Evolutionary conservation across 1,140 invertebrate genomes (phyloP).

Genomic region (Pissodes strobi): DNA sequence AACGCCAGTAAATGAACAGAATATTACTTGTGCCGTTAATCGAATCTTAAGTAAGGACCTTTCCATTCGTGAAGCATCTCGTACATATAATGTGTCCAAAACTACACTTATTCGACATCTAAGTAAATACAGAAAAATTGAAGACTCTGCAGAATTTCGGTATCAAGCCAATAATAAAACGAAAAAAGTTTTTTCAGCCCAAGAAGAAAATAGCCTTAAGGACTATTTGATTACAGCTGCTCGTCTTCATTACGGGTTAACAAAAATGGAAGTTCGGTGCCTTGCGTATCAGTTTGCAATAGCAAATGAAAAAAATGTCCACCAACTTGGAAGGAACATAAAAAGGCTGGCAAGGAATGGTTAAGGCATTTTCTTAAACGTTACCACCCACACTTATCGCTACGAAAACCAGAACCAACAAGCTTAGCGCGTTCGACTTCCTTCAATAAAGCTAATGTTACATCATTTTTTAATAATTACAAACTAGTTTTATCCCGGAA

Average conservation of each 20-base stretch:
- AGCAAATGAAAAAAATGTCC: constrained; percentile 8
- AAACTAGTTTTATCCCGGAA: constrained; percentile 33
- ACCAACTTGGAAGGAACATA: constrained; percentile 16
- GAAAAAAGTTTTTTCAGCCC: no score
- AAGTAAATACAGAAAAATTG: no score
- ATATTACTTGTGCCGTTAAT: no score
- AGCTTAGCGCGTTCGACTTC: constrained; percentile 37
- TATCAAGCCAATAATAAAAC: no score
- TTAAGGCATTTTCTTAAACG: constrained; percentile 29
- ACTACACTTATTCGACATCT: no score
- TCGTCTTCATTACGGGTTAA: constrained; percentile 35
- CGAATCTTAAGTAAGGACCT: no score
- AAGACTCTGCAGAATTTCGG: no score
- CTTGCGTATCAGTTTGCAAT: constrained; percentile 36
- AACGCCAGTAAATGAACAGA: no score
- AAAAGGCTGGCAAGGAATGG: constrained; percentile 37
- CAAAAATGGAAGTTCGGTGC: constrained; percentile 20
- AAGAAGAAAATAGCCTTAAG: no score
- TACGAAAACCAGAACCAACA: constrained; percentile 41
- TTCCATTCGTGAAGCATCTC: no score
- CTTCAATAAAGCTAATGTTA: constrained; percentile 42
- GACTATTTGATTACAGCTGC: constrained; percentile 13
- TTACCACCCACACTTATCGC: constrained; percentile 34
- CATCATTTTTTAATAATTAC: constrained; percentile 37
- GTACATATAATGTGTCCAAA: no score